phyloP scores from a whole-genome alignment of 2,113 vertebrate genomes.

The Uria lomvia region DNA sequence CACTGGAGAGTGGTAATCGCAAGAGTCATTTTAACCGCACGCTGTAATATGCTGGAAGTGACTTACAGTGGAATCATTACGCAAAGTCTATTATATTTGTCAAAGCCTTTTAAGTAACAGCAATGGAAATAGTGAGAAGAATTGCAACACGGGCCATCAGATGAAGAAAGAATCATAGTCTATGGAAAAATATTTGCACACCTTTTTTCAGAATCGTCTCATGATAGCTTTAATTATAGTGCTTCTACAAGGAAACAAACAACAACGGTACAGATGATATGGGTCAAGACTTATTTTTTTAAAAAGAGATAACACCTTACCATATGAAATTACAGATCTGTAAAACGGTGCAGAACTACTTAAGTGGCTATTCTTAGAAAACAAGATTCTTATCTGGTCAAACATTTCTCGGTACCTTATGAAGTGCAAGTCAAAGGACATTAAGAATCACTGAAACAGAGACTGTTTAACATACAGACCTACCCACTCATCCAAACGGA shows the following conservation, averaged over 20 bases:
- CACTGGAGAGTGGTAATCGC: neutral
- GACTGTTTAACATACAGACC: neutral
- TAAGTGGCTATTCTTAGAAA: constrained; percentile 7
- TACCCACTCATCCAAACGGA: constrained; percentile 18
- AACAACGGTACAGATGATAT: neutral
- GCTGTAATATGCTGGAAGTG: constrained; percentile 13
- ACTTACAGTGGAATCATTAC: constrained; percentile 28
- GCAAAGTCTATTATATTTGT: constrained; percentile 37
- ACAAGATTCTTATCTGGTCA: constrained; percentile 4
- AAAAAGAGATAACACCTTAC: neutral
- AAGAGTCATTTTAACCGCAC: constrained; percentile 18
- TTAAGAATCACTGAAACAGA: neutral
- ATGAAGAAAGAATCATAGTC: neutral
- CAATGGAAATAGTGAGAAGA: constrained; percentile 18
- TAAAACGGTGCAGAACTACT: neutral
- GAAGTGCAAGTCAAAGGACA: constrained; percentile 20
- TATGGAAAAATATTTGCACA: neutral
- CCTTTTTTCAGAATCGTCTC: neutral
- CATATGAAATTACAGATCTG: neutral
- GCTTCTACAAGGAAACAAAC: constrained; percentile 12
- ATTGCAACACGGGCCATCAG: neutral
- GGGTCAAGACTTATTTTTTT: neutral
- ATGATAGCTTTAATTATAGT: neutral
- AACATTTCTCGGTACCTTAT: constrained; percentile 15
- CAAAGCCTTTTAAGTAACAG: constrained; percentile 45